Evolutionary conservation across 2,888 invertebrate genomes (phyloP), one percentile per base, ranked within the genome.

Genomic region (Caenorhabditis japonica): DNA sequence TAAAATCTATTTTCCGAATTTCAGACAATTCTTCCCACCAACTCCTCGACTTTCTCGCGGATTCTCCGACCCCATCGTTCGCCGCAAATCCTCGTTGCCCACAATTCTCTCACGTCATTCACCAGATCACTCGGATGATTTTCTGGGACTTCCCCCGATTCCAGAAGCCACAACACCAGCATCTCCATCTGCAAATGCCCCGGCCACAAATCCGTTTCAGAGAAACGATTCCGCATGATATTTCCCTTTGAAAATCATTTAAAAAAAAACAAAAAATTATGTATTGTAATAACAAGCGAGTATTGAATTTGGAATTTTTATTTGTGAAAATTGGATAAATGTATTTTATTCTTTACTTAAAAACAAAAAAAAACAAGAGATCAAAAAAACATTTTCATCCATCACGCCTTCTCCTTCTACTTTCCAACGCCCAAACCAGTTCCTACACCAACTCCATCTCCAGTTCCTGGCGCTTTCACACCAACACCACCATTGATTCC

Each of bases 391-490:
- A 13, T 41, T 3, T 41, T 27, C 23, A 44, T 17, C 8, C 23
- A 46, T 19, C 21, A 39, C 39, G n/a, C 7, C 19, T 41, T 23
- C 17, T 13, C n/a, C 5, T 17, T 13, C 43, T 23, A 64, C 34
- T 78, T 71, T 75, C 83, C 82, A 21, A 83, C 82, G 5, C 83
- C 83, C 10, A 83, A 56, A 12, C 83, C 83, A 8, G 71, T 60
- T 1, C 75, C 76, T 15, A 83, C 81, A n/a, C 83, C 83, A 33
- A 83, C 69, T 44, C 61, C 61, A 39, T 71, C 72, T 17, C 83
- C 83, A 41, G 76, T 55, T 25, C 83, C 83, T 8, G 81, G 81
- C 17, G 82, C 81, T 39, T 81, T 78, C 7, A 83, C 83, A 39
- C 78, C 77, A 15, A 78, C 80, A 12, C 83, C 82, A 27, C 83